Base-by-base conservation (phyloP, 2,888 invertebrate species). In the Acanthosepion pharaonis region DNA sequence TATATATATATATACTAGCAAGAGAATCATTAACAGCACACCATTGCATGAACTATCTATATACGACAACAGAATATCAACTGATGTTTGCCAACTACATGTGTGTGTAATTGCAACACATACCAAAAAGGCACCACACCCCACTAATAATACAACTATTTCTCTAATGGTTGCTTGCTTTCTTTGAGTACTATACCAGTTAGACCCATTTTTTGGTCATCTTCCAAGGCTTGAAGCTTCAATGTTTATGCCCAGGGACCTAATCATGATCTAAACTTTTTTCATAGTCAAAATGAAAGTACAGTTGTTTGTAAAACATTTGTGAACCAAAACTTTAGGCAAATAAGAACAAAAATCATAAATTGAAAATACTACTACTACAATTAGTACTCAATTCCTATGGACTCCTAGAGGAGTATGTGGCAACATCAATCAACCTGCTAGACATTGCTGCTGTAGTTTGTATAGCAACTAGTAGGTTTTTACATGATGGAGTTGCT, bases 141-240 rank as follows among this genome's bases (percentile, higher is more conserved):
- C 78, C 11, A 78, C 78, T 78, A 78, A 78, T 78, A 18, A 78
- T 78, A n/a, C n/a, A 78, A 78, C 78, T 78, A 78, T 28, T 78
- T 78, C 78, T 8, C 78, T 78, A 78, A 78, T n/a, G 6, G 78
- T 78, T 78, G 78, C 28, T 55, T 0, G 4, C 55, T 15, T 78
- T 78, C 78, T 78, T 78, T 78, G 78, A 78, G 78, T 78, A 78
- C 78, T 78, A 78, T 78, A 78, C 78, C 78, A 78, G 78, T 28
- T n/a, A 78, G 28, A 78, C n/a, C 28, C 78, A n/a, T n/a, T 78
- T 78, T 15, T 78, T 78, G 78, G n/a, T 78, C 6, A 78, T 78
- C 9, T 78, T 78, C 78, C 78, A 78, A 78, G n/a, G 28, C 28
- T n/a, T 78, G 78, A 78, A n/a, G 78, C 78, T 78, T 78, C 15